Conservation (phyloP, 30 jellyfish, hydroid and myxozoan genomes). For the Aurelia aurita region DNA sequence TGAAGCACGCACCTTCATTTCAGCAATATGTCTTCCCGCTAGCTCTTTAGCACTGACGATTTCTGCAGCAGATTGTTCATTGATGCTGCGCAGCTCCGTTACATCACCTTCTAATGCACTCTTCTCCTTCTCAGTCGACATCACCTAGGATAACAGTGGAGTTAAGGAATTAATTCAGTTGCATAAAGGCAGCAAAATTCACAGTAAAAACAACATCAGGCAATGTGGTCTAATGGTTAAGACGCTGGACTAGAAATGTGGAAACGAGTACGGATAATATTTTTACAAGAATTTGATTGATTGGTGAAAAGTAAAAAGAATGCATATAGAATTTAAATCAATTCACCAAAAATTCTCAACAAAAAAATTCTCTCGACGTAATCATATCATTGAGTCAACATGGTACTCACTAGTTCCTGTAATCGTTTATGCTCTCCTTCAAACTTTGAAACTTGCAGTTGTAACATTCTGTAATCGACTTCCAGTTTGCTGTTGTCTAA, state of each 20-base stretch:
- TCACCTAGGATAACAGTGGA: neutral
- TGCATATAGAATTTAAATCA: too few species aligned
- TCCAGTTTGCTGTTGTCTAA: constrained; percentile 24
- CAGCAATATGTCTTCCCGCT: neutral
- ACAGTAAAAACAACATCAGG: too few species aligned
- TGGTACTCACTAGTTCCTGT: neutral
- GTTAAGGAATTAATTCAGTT: too few species aligned
- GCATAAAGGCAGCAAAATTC: too few species aligned
- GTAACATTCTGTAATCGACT: constrained; percentile 37
- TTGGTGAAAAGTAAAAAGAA: too few species aligned
- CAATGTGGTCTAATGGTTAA: too few species aligned
- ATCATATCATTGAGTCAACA: too few species aligned
- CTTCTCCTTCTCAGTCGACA: constrained; percentile 3
- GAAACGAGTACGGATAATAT: too few species aligned
- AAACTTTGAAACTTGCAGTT: constrained; percentile 4
- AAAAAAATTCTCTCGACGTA: too few species aligned
- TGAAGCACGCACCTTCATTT: neutral
- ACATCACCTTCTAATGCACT: constrained; percentile 1
- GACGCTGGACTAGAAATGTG: too few species aligned
- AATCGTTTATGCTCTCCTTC: constrained; percentile 7
- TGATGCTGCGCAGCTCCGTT: neutral
- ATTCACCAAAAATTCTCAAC: neutral
- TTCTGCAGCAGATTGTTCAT: constrained; percentile 2
- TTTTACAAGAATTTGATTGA: too few species aligned
- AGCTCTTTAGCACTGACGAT: neutral